Evolutionary conservation across 1,140 invertebrate species (phyloP), one percentile per base, ranked within the genome.

Genomic region (Thaumetopoea pityocampa): DNA sequence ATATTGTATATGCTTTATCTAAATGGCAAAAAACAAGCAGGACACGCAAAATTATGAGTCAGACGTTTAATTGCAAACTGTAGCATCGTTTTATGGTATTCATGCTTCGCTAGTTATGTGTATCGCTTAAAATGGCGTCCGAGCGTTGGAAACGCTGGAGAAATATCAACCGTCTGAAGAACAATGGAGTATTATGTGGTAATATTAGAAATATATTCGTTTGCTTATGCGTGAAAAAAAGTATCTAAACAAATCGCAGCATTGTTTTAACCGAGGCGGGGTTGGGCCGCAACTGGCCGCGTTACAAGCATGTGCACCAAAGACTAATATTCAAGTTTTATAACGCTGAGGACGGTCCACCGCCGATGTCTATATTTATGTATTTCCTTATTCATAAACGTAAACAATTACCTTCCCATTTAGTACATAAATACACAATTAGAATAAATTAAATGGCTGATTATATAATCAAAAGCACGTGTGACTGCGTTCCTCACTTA

Each of bases 131-230:
- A 69, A 66, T 60, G 61, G 47, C 58, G 62, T 70, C 62, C 67
- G 67, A 67, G 54, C 68, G 56, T 67, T 71, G 66, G 47, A 78
- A 78, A 79, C 69, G 67, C 61, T 56, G 58, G 60, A 73, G 67
- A 71, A 78, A 78, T 74, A 78, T 70, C 73, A 78, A 57, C 60
- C 52, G 61, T 70, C 59, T 60, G 56, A 63, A 72, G 76, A 83
- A 83, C 76, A 83, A 83, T 83, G 68, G 79, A 60, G 76, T 76
- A 80, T 83, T 83, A 83, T 83, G 79, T 83, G 79, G 69, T 83
- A 83, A 83, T 83, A 80, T 68, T 80, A 71, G 68, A 80, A 80
- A 83, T 80, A 78, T 80, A 83, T 83, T 77, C 76, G 64, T 77
- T 76, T 78, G 63, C 58, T 72, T 69, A 72, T 69, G 67, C 67